These are phyloP conservation scores for Mythimna loreyi DNA, from an alignment of 2,888 invertebrate species.

Conservation along the genomic window DNA sequence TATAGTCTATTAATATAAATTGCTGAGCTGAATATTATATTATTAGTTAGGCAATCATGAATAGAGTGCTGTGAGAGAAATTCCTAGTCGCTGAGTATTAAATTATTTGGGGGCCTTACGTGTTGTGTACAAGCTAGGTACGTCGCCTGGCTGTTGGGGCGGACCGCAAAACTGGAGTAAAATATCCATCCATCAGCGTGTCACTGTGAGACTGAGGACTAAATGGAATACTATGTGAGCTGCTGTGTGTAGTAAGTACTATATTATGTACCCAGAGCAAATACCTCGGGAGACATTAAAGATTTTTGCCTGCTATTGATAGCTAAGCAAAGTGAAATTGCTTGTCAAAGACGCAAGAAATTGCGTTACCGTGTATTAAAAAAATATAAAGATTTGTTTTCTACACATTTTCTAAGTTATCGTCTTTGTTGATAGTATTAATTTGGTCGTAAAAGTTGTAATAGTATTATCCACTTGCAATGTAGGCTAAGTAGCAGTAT, in stretches of 20 bases:
- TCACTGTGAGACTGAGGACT: slow-evolving; percentile 49
- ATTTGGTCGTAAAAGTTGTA: slow-evolving; percentile 9
- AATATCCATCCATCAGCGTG: slow-evolving; percentile 61
- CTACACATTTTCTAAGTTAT: slow-evolving; percentile 8
- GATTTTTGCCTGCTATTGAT: slow-evolving; percentile 31
- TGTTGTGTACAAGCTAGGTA: slow-evolving; percentile 34
- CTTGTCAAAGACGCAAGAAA: slow-evolving; percentile 27
- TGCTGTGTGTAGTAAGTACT: slow-evolving; percentile 25
- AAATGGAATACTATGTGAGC: slow-evolving; percentile 51
- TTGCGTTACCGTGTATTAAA: slow-evolving; percentile 9
- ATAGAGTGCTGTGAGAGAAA: slow-evolving; percentile 32
- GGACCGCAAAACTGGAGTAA: slow-evolving; percentile 50
- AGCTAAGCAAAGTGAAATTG: slow-evolving; percentile 37
- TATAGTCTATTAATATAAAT: slow-evolving; percentile 33
- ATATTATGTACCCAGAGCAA: slow-evolving; percentile 24
- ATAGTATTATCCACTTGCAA: slow-evolving; percentile 20
- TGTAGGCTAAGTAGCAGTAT: background rate
- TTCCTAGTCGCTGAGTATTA: slow-evolving; percentile 27
- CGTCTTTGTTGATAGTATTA: slow-evolving; percentile 21
- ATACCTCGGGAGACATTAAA: slow-evolving; percentile 42
- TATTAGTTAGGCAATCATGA: slow-evolving; percentile 23
- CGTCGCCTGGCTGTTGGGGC: slow-evolving; percentile 34
- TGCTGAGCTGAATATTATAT: slow-evolving; percentile 43
- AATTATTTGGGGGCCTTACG: slow-evolving; percentile 40
- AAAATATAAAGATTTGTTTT: slow-evolving; percentile 13